Conservation (phyloP, 1,140 invertebrate genomes). For the Pogonus chalceus region DNA sequence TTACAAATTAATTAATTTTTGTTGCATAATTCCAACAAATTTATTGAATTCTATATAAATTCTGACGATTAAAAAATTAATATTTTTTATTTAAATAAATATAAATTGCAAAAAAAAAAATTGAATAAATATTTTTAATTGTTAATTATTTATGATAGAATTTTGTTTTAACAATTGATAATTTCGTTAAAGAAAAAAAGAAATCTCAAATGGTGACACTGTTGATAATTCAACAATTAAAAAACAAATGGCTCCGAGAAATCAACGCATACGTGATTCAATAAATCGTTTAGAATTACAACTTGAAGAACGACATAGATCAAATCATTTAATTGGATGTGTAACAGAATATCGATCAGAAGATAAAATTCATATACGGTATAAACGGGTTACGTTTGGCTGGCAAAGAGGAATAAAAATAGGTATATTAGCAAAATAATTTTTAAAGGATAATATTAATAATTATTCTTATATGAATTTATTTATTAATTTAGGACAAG, state of each 20-base stretch:
- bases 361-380: conserved; percentile 49
- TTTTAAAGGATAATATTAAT: too few species aligned
- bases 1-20: too few species aligned
- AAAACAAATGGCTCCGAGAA: conserved; percentile 24
- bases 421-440: conserved; percentile 36
- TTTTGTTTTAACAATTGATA: too few species aligned
- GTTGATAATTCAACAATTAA: conserved; percentile 1
- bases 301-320: conserved; percentile 50
- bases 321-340: conserved; percentile 59
- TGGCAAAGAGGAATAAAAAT: conserved; percentile 91
- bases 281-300: conserved; percentile 52
- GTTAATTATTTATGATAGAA: too few species aligned
- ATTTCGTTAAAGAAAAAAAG: too few species aligned
- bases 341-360: conserved; percentile 42
- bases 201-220: background rate
- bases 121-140: too few species aligned
- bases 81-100: too few species aligned
- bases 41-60: too few species aligned
- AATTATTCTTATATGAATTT: conserved; percentile 4
- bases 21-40: too few species aligned
- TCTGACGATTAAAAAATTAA: too few species aligned
- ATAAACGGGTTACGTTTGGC: conserved; percentile 63
- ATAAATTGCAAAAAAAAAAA: too few species aligned
- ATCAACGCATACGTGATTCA: conserved; percentile 40
- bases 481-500: conserved; percentile 44